Conservation (phyloP, 1,140 invertebrate species). For the Drosophila ogumai region DNA sequence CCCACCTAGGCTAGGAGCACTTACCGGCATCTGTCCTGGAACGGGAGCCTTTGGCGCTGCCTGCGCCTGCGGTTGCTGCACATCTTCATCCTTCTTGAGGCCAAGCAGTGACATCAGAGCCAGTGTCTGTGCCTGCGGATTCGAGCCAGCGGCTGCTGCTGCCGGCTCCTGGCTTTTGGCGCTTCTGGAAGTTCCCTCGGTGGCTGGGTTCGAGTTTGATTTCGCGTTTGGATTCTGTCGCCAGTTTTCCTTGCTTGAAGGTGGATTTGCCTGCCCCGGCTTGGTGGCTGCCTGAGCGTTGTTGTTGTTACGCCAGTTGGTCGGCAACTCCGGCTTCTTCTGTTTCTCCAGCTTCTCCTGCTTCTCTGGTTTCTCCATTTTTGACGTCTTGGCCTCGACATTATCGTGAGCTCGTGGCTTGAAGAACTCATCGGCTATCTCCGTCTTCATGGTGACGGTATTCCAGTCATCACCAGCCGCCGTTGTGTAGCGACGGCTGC, state of each 20-base stretch:
- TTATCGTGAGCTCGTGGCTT: neutral
- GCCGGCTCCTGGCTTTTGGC: neutral
- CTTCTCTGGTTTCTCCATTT: neutral
- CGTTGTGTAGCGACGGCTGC: constrained; percentile 37
- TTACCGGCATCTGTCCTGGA: constrained; percentile 42
- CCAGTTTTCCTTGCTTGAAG: neutral
- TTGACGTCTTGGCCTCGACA: neutral
- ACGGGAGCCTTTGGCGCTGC: neutral
- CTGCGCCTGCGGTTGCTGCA: neutral
- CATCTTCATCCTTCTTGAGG: constrained; percentile 25
- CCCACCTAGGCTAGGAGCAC: neutral
- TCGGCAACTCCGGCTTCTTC: neutral
- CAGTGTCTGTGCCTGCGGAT: constrained; percentile 43
- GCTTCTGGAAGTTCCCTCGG: neutral
- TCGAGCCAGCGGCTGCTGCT: neutral
- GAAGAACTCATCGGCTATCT: constrained; percentile 48
- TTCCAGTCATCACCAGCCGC: constrained; percentile 27
- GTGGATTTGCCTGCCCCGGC: neutral
- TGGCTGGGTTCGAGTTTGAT: neutral
- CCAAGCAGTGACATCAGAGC: constrained; percentile 58
- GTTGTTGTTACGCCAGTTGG: constrained; percentile 24
- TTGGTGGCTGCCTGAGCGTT: neutral
- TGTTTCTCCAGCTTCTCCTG: neutral
- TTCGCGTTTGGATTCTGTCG: neutral
- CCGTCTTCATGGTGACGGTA: constrained; percentile 58